Percentiles rank a stretch among this genome's conserved stretches.
These are phyloP conservation scores for Eulemur mongoz DNA, from an alignment of 2,797 vertebrate species.

Conservation along the genomic window DNA sequence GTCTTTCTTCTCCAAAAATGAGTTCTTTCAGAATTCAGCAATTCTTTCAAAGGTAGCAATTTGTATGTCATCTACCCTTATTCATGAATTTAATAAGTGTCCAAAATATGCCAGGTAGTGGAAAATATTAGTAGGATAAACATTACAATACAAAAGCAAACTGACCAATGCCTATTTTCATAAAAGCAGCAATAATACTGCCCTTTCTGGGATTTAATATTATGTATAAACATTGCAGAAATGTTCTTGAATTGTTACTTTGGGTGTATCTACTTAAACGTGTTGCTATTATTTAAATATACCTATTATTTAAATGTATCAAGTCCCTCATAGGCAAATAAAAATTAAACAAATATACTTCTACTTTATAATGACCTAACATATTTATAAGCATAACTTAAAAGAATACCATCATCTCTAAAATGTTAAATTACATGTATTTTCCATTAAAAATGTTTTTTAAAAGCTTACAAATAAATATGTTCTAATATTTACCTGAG, in stretches of 20 bases:
- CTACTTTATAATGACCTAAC: neutral
- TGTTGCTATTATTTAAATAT: conserved; percentile 8
- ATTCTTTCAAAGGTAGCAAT: conserved; percentile 36
- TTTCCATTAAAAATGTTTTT: conserved; percentile 25
- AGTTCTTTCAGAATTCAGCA: neutral
- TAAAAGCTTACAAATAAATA: neutral
- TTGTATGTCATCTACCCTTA: conserved; percentile 41
- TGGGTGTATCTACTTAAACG: neutral
- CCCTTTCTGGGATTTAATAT: conserved; percentile 36
- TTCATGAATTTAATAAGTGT: conserved; percentile 38
- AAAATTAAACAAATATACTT: conserved; percentile 37
- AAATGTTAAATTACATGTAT: conserved; percentile 36
- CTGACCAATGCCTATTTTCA: neutral
- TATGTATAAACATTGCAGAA: neutral
- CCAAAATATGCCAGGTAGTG: neutral
- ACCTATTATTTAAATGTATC: neutral
- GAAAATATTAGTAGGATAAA: conserved; percentile 33
- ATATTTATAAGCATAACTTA: neutral
- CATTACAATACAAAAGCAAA: conserved; percentile 32
- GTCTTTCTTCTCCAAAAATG: conserved; percentile 59
- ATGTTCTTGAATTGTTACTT: neutral
- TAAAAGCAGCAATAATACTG: neutral
- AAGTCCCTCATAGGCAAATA: neutral
- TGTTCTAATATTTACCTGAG: neutral
- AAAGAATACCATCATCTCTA: conserved; percentile 19